Evolutionary conservation across 2,888 invertebrate species (phyloP).

Genomic region (Lissocephala sabroskyi): DNA sequence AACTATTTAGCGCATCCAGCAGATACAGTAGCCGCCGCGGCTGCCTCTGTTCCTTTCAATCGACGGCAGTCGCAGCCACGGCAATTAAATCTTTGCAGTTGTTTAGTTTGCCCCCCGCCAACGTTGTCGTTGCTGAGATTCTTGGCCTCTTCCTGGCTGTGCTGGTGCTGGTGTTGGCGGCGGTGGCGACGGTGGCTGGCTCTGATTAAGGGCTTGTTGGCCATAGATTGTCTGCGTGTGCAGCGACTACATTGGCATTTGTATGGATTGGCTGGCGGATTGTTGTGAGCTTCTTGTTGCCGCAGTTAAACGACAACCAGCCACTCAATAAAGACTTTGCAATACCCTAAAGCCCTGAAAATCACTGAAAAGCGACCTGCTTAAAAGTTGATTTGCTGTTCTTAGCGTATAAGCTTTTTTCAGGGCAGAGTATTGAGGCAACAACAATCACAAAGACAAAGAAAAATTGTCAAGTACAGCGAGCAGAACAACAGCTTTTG

Average conservation of each 20-base stretch:
- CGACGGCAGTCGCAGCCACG: conserved; percentile 9
- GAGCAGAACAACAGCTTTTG: conserved; percentile 48
- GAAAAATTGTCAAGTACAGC: conserved; percentile 45
- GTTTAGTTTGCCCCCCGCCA: conserved; percentile 43
- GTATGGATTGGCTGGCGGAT: conserved; percentile 36
- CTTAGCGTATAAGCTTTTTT: no score
- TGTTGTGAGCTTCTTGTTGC: conserved; percentile 20
- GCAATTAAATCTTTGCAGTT: conserved; percentile 61
- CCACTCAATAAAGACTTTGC: no score
- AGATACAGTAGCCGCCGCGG: conserved; percentile 25
- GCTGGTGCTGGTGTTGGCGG: neutral
- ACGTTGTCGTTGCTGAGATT: no score
- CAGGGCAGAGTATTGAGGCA: no score
- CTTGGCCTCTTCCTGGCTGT: no score
- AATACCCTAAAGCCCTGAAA: no score
- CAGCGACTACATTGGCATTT: conserved; percentile 30
- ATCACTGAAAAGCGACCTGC: no score
- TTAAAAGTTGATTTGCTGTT: no score
- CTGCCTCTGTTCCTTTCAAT: conserved; percentile 11
- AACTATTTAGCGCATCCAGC: conserved; percentile 61
- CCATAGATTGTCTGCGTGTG: conserved; percentile 32
- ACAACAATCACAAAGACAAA: no score
- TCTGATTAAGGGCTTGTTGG: conserved; percentile 53
- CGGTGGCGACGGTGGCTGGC: conserved; percentile 20
- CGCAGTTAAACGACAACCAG: neutral